These are phyloP conservation scores for Hemibagrus wyckioides DNA, from an alignment of 2,113 vertebrate species.

Conservation along the genomic window DNA sequence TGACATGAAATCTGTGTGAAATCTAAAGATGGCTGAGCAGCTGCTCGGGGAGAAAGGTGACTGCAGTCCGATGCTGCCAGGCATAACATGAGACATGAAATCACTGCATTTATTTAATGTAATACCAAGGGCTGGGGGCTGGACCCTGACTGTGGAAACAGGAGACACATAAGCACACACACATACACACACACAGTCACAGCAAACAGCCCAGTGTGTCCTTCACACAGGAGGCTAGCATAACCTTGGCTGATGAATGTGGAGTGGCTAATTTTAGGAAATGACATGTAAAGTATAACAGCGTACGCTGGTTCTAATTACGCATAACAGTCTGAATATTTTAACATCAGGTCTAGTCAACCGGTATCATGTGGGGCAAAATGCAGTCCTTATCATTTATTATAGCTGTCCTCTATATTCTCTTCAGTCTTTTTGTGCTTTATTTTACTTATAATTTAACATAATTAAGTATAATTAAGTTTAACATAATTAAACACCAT, in stretches of 20 bases:
- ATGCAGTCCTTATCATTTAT: not conserved
- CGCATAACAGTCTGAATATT: not conserved
- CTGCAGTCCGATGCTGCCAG: slow-evolving; percentile 31
- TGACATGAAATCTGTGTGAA: slow-evolving; percentile 24
- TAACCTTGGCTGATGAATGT: slow-evolving; percentile 22
- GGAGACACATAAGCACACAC: slow-evolving; percentile 1
- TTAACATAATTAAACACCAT: not conserved
- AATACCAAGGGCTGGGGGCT: slow-evolving; percentile 16
- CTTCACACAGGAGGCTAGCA: slow-evolving; percentile 11
- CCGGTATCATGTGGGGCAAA: not conserved
- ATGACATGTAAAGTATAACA: not conserved
- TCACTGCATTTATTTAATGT: slow-evolving; percentile 44
- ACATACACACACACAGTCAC: not conserved
- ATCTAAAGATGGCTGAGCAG: slow-evolving; percentile 38
- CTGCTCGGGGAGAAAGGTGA: slow-evolving; percentile 45
- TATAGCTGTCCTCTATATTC: not conserved
- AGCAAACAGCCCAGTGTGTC: slow-evolving; percentile 32
- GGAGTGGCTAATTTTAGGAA: not conserved
- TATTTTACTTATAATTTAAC: not conserved
- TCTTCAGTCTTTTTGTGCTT: not conserved
- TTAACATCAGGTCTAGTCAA: not conserved
- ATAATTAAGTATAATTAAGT: no score
- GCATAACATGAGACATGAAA: slow-evolving; percentile 37
- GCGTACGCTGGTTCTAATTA: not conserved
- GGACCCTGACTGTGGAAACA: not conserved